Evolutionary conservation across 2,113 vertebrate species (phyloP), one percentile per base, ranked within the genome.

Genomic region (Prunella fulvescens): DNA sequence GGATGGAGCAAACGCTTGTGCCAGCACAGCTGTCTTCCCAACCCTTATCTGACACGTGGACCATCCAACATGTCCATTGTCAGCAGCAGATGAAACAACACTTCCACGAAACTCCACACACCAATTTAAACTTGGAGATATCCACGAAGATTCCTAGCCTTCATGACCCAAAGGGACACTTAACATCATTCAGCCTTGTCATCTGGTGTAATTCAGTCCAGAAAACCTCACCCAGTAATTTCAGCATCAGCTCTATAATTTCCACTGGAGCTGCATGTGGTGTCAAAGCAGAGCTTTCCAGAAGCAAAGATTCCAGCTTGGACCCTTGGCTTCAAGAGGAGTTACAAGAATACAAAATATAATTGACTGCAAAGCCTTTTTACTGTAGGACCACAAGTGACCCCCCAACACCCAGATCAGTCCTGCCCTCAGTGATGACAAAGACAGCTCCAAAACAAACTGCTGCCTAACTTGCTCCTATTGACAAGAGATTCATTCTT

Each of bases 201-300:
- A 95, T 96, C 71, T 71, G 51, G 29, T 65, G 11, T 53, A 92
- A 84, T 37, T 72, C 57, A 42, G 61, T 72, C 93, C 93, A 95
- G 92, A 95, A 85, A 91, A 94, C 93, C 93, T 96, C 95, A 92
- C 93, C 93, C 92, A 91, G 57, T 90, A 82, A 96, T 96, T 95
- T 93, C 81, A 93, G 74, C 58, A 70, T 88, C 74, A 69, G 90
- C 48, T 92, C 92, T 85, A 17, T 93, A 96, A 96, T 94, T 95
- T 95, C 85, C 76, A 90, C 66, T 93, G 66, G 67, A 94, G 54
- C 87, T 82, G 10, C 25, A 56, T 77, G 62, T 51, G 25, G 66
- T 71, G 81, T 82, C 70, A 90, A 82, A 87, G 58, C 42, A 80
- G 78, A 95, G 77, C 35, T 81, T 85, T 90, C 48, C 69, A 87